These are phyloP conservation scores for Colius striatus DNA, from an alignment of 2,113 vertebrate genomes.

Conservation along the genomic window DNA sequence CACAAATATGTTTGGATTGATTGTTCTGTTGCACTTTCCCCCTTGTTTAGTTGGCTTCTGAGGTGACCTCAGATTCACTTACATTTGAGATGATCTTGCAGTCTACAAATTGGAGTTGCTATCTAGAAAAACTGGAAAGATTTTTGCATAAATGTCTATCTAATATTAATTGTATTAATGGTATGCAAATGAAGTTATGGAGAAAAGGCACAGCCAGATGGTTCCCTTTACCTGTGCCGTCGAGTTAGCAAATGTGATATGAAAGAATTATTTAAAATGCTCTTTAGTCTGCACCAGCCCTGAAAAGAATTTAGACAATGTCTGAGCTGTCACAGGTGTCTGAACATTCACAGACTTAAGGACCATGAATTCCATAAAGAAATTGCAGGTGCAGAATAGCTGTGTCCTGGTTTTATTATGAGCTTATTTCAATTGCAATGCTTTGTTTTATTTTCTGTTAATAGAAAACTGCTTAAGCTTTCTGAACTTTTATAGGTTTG, in stretches of 20 bases:
- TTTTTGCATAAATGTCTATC: constrained; percentile 28
- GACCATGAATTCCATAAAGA: background rate
- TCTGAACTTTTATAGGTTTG: background rate
- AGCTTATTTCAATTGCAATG: background rate
- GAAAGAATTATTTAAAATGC: constrained; percentile 24
- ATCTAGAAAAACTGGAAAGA: background rate
- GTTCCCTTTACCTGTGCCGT: constrained; percentile 34
- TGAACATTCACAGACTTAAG: background rate
- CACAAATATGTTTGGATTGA: background rate
- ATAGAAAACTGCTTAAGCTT: background rate
- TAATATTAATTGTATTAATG: constrained; percentile 61
- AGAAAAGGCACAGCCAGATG: constrained; percentile 60
- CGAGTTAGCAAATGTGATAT: constrained; percentile 15
- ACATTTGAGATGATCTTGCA: constrained; percentile 6
- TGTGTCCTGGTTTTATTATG: background rate
- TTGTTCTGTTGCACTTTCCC: background rate
- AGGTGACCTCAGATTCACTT: constrained; percentile 47
- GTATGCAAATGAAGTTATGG: constrained; percentile 52
- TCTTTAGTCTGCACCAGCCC: background rate
- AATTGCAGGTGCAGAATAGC: background rate
- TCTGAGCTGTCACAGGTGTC: background rate
- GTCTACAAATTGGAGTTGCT: constrained; percentile 1
- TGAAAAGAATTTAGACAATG: background rate
- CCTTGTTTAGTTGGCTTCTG: constrained; percentile 53
- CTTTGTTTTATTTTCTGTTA: background rate